Base-by-base conservation (phyloP, 2,797 vertebrate genomes). In the Takifugu rubripes region DNA sequence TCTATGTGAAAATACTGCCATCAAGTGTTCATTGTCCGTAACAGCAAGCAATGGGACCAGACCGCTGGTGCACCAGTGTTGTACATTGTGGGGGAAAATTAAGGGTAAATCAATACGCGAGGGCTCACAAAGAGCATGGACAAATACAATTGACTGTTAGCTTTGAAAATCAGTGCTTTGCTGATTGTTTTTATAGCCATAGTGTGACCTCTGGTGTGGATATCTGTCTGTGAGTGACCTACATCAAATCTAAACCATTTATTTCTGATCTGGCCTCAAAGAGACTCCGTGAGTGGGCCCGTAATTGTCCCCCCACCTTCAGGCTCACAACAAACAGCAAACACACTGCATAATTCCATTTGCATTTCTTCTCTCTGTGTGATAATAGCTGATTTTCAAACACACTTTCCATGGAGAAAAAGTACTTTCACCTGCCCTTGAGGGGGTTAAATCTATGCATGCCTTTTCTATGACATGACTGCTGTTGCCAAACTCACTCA, bases 381-480 rank as follows among this genome's bases (percentile, higher is more conserved):
- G 71, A 61, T 46, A 59, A 68, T 51, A 61, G 49, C 55, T 57
- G 55, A 52, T 62, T 31, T 3, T 17, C 25, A 52, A 66, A 50
- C 1, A n/a, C 48, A 49, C 51, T 42, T 64, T 52, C 60, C 26
- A 44, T 45, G 47, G 60, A 45, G 40, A 54, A 66, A 45, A 44
- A 59, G 61, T 64, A 68, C 27, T 79, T 78, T 86, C 77, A 78
- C 76, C 77, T 86, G 84, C 69, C 79, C 58, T 81, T 82, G 21
- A 84, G 85, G 82, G 78, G 84, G 81, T 79, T 79, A 65, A 85
- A 88, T 88, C 84, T 89, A 90, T 90, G 87, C 88, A 91, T 89
- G 88, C 78, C 74, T 89, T 87, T 85, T 84, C 63, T 86, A 87
- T 63, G 78, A 73, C 77, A 56, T 76, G 60, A 78, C 61, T 70